Percentiles rank a stretch among this genome's conserved stretches.
Conservation (phyloP, 2,888 invertebrate species). For the Lasioglossum malachurum region DNA sequence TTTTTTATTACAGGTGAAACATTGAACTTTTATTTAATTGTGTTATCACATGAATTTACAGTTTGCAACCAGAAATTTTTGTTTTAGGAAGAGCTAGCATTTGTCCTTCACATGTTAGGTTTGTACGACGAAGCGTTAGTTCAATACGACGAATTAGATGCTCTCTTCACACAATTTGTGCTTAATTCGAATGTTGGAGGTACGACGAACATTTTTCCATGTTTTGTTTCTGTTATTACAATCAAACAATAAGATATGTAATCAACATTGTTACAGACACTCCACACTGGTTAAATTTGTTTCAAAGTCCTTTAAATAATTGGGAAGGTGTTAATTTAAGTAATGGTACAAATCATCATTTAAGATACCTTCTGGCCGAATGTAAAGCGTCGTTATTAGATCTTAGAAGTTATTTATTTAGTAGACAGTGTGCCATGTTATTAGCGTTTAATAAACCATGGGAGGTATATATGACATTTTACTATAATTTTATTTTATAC, state of each 20-base stretch:
- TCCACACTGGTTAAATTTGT: constrained; percentile 93
- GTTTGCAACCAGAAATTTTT: constrained; percentile 11
- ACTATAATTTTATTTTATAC: neutral
- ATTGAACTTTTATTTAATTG: constrained; percentile 20
- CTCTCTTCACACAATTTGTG: constrained; percentile 98
- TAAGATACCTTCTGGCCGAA: constrained; percentile 82
- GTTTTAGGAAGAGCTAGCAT: constrained; percentile 95
- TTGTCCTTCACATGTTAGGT: constrained; percentile 97
- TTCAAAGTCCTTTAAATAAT: constrained; percentile 91
- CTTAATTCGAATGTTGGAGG: constrained; percentile 95
- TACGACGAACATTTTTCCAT: constrained; percentile 71
- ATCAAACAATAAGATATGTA: constrained; percentile 18
- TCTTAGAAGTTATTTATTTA: constrained; percentile 96
- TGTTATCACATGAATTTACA: constrained; percentile 23
- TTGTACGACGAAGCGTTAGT: constrained; percentile 97
- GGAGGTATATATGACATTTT: constrained; percentile 87
- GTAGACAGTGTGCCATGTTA: constrained; percentile 95
- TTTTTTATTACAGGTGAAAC: constrained; percentile 93
- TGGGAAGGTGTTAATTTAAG: constrained; percentile 91
- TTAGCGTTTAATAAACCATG: constrained; percentile 90
- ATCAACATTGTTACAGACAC: constrained; percentile 87
- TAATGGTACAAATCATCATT: constrained; percentile 87
- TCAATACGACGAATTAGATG: constrained; percentile 98
- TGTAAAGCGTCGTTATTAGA: constrained; percentile 91
- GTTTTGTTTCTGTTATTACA: neutral